Evolutionary conservation across 2,888 invertebrate genomes (phyloP).

Genomic region (Phyto melanocephala): DNA sequence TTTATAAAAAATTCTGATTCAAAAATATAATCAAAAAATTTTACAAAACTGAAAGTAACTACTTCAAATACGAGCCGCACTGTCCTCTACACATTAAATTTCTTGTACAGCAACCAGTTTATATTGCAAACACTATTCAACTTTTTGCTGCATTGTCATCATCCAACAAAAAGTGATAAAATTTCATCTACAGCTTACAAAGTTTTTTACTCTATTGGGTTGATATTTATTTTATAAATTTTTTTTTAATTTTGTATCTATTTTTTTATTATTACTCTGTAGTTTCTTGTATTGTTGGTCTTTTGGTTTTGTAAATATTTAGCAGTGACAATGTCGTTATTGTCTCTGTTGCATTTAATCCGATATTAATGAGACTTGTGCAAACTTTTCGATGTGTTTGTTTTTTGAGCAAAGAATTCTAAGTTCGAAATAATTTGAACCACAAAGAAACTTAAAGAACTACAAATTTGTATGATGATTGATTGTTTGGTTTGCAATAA

Average conservation of each 20-base stretch:
- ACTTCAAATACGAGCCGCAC: too few relatives aligned
- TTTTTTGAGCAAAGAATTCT: constrained; percentile 1
- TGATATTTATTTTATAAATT: background rate
- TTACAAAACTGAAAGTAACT: too few relatives aligned
- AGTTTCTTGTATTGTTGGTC: constrained; percentile 45
- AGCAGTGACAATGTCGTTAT: constrained; percentile 62
- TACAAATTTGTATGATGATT: constrained; percentile 31
- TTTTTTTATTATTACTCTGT: constrained; percentile 1
- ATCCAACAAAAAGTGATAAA: constrained; percentile 40
- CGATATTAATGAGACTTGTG: constrained; percentile 69
- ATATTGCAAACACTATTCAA: background rate
- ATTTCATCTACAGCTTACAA: too few relatives aligned
- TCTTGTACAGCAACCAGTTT: too few relatives aligned
- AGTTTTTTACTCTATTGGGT: too few relatives aligned
- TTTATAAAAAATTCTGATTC: too few relatives aligned
- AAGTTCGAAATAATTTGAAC: background rate
- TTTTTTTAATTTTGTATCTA: constrained; percentile 27
- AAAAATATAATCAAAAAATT: too few relatives aligned
- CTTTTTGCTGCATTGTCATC: background rate
- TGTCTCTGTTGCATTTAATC: constrained; percentile 67
- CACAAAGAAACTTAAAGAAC: background rate
- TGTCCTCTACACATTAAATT: too few relatives aligned
- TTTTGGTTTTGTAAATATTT: constrained; percentile 61
- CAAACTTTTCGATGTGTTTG: constrained; percentile 52
- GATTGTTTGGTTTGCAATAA: constrained; percentile 30